A percentile compares a stretch with the other conserved stretches of the same genome.
These are phyloP conservation scores for Corythornis cristatus DNA, from an alignment of 2,113 vertebrate genomes.

Conservation along the genomic window DNA sequence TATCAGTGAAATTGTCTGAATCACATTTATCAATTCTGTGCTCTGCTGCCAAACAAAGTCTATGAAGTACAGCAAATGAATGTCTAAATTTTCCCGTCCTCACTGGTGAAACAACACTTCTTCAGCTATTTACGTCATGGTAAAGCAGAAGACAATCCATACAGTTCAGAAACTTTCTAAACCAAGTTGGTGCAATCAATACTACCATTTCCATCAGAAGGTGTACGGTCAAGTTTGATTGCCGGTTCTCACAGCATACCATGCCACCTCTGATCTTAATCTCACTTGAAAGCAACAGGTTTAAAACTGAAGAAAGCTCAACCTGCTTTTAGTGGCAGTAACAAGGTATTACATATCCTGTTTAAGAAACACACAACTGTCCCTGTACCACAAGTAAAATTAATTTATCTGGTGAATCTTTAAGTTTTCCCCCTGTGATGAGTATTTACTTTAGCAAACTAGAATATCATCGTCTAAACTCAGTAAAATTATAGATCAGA, in stretches of 20 bases:
- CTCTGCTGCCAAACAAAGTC: neutral
- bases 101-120: accelerated
- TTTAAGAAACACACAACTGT: neutral
- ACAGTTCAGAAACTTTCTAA: neutral
- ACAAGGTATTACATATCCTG: neutral
- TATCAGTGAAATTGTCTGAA: neutral
- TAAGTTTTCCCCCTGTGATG: neutral
- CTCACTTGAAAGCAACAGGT: neutral
- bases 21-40: neutral
- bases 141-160: neutral
- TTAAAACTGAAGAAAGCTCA: neutral
- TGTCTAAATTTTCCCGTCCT: neutral
- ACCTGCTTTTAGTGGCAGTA: neutral
- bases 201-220: neutral
- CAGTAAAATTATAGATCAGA: neutral
- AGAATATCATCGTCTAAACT: neutral
- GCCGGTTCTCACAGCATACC: neutral
- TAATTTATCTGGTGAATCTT: neutral
- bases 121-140: neutral
- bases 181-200: neutral
- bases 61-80: neutral
- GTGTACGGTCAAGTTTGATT: neutral
- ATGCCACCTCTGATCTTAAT: neutral
- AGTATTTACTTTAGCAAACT: neutral
- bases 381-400: neutral